A percentile compares a stretch with the other conserved stretches of the same genome.
phyloP scores from a whole-genome alignment of 2,797 vertebrate species.

The Gallinago nigripennis region DNA sequence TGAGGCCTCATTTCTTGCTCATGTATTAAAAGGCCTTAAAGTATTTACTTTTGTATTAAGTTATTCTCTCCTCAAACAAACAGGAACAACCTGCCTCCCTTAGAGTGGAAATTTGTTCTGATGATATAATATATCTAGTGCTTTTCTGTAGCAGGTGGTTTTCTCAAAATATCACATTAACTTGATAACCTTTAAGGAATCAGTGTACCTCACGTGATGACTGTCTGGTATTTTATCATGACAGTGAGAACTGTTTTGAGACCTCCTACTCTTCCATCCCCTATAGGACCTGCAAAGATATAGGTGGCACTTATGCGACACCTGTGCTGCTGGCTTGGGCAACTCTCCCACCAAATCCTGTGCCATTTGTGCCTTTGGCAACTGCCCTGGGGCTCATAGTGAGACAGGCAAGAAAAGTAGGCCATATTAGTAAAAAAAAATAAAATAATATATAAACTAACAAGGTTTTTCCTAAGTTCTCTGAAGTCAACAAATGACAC shows the following conservation, averaged over 20 bases:
- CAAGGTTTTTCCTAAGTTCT: background rate
- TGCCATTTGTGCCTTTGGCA: background rate
- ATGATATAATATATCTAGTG: background rate
- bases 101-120: slow-evolving; percentile 11
- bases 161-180: slow-evolving; percentile 43
- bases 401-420: background rate
- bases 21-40: background rate
- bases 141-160: slow-evolving; percentile 13
- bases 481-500: background rate
- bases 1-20: background rate
- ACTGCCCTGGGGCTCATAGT: background rate
- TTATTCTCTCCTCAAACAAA: slow-evolving; percentile 20
- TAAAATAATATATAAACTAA: background rate
- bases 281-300: background rate
- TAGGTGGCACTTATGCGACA: background rate
- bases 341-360: background rate
- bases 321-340: background rate
- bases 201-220: background rate
- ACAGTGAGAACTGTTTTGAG: background rate
- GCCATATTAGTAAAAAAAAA: background rate
- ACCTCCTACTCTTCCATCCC: background rate
- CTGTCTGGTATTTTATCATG: background rate
- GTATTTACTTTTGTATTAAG: slow-evolving; percentile 37
- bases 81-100: background rate
- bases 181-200: slow-evolving; percentile 28